Conservation (phyloP, 2,797 vertebrate genomes). For the Leucoraja ocellata region DNA sequence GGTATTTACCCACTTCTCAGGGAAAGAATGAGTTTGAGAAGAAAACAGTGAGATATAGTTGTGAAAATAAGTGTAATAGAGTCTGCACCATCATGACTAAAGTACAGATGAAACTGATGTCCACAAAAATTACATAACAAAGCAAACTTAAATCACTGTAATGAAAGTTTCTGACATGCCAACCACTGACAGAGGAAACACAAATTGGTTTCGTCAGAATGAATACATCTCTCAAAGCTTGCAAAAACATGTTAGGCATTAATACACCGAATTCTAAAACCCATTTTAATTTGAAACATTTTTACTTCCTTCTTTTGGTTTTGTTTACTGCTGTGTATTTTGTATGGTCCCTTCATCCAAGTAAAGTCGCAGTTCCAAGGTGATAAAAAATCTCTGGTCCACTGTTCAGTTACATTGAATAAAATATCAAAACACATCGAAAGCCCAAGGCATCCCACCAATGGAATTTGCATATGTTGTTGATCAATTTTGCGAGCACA, state of each 20-base stretch:
- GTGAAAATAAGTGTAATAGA: neutral
- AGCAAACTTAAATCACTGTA: neutral
- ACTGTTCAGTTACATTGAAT: neutral
- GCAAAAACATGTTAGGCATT: neutral
- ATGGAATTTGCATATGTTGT: conserved; percentile 3
- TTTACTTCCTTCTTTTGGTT: neutral
- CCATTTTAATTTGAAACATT: neutral
- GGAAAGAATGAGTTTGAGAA: neutral
- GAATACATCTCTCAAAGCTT: neutral
- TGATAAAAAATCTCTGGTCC: neutral
- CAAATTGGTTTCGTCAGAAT: neutral
- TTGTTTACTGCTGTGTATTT: neutral
- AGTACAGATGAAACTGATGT: neutral
- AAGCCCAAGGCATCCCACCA: neutral
- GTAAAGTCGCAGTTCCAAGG: neutral
- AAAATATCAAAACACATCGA: neutral
- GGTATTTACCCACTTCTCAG: neutral
- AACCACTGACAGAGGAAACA: neutral
- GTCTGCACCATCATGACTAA: neutral
- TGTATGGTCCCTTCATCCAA: neutral
- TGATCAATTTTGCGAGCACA: neutral
- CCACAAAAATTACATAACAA: neutral
- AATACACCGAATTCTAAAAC: neutral
- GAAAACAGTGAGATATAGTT: neutral
- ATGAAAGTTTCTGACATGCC: neutral